These are phyloP conservation scores for Pelagia noctiluca DNA, from an alignment of 30 jellyfish, hydroid and myxozoan genomes.

Conservation along the genomic window DNA sequence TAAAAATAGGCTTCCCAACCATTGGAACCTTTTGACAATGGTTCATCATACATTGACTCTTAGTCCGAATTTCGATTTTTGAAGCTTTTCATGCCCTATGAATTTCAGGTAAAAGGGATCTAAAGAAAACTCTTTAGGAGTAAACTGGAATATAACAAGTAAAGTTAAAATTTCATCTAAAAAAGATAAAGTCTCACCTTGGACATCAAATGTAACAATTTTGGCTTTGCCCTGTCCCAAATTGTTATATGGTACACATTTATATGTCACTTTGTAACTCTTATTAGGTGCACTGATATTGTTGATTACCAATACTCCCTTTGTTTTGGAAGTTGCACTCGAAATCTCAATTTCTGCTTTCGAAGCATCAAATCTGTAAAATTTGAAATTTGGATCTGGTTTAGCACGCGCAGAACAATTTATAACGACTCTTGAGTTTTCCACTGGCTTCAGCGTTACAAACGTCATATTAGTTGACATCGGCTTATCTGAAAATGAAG, in stretches of 20 bases:
- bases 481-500: conserved; percentile 40
- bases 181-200: no score
- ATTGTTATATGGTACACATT: conserved; percentile 36
- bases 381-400: conserved; percentile 37
- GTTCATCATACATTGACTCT: no score
- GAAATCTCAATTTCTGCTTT: conserved; percentile 5
- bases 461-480: conserved; percentile 1
- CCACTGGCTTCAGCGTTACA: conserved; percentile 21
- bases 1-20: no score
- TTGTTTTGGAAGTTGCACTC: conserved; percentile 13
- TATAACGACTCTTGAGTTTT: conserved; percentile 16
- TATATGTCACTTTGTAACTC: conserved; percentile 5
- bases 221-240: conserved; percentile 29
- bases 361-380: conserved; percentile 3
- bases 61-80: no score
- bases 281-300: not conserved
- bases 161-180: no score
- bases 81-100: no score
- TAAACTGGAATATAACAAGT: no score
- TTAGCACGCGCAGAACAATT: conserved; percentile 27
- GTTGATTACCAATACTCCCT: not conserved
- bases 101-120: no score
- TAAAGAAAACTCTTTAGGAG: no score
- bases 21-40: no score
- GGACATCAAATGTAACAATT: conserved; percentile 25